Conservation (phyloP, 2,113 vertebrate genomes). For the Tenrec ecaudatus region DNA sequence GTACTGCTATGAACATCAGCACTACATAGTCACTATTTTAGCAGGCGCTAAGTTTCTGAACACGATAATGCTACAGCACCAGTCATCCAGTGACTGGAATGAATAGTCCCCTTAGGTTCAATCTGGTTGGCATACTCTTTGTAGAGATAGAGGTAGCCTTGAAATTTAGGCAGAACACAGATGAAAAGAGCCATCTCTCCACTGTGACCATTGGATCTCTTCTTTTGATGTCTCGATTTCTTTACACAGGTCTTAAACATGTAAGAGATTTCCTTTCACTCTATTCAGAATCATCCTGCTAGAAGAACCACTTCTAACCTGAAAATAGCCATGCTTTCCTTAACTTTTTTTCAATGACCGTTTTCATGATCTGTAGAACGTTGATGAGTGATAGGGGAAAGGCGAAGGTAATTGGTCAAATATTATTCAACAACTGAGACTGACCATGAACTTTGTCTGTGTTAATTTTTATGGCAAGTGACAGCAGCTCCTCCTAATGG, state of each 20-base stretch:
- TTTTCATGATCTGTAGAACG: too few species aligned
- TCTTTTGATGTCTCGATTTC: not conserved
- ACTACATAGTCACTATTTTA: not conserved
- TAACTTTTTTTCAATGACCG: too few species aligned
- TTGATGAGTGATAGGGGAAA: too few species aligned
- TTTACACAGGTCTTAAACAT: constrained; percentile 11
- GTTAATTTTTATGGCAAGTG: too few species aligned
- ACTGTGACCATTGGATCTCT: not conserved
- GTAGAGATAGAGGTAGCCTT: not conserved
- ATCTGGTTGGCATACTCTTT: not conserved
- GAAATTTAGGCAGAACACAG: not conserved
- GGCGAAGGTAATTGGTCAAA: too few species aligned
- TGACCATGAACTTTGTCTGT: too few species aligned
- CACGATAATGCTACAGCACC: not conserved
- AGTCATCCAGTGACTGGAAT: not conserved
- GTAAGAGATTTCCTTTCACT: not conserved
- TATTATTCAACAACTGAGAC: too few species aligned
- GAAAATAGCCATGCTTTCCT: too few species aligned
- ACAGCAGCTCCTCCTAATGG: too few species aligned
- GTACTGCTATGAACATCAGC: not conserved
- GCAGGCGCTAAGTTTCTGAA: not conserved
- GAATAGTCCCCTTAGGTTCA: not conserved
- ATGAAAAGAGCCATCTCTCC: not conserved
- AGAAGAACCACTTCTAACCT: not conserved
- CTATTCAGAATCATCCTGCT: not conserved